Base-by-base conservation (phyloP, 1,140 invertebrate genomes). In the Subanguina moxae region DNA sequence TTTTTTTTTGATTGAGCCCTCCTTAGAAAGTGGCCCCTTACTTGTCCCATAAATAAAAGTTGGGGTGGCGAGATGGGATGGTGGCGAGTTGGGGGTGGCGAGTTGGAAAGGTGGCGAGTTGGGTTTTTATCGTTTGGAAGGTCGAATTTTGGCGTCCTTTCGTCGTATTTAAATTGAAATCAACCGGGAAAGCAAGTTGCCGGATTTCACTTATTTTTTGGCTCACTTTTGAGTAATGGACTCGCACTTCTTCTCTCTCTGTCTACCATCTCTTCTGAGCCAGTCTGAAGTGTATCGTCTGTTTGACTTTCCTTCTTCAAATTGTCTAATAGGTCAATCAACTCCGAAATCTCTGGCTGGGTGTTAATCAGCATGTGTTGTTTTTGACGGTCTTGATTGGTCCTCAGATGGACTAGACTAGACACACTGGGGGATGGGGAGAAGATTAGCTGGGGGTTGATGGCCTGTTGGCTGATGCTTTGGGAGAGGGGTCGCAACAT, bases 161-260 rank as follows among this genome's bases (percentile, higher is more conserved):
- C n/a, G n/a, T n/a, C n/a, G n/a, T n/a, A n/a, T n/a, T 38, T 38
- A 38, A 38, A 11, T 38, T 11, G 11, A 38, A 38, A 38, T 38
- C 32, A 38, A 11, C 32, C 11, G 32, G 11, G 32, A 38, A 38
- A 38, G n/a, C n/a, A n/a, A n/a, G n/a, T n/a, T n/a, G n/a, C n/a
- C n/a, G n/a, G n/a, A n/a, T n/a, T n/a, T n/a, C 11, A 61, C 58
- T 1, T 1, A 62, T 17, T 52, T 13, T 8, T 27, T 48, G 17
- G 15, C 8, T 64, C 13, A n/a, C 28, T 21, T 64, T 64, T 57
- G 1, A 45, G 15, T 19, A 27, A 1, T 64, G 21, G 43, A 23
- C 21, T 23, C 3, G 21, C 21, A 27, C 38, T 64, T 43, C 62
- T 43, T 43, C 42, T 64, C 25, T 45, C 62, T 64, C 42, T 28